A percentile compares a stretch with the other conserved stretches of the same genome.
Evolutionary conservation across 92 coral and sea anemone genomes (phyloP).

Genomic region (Phenganax subtilis): DNA sequence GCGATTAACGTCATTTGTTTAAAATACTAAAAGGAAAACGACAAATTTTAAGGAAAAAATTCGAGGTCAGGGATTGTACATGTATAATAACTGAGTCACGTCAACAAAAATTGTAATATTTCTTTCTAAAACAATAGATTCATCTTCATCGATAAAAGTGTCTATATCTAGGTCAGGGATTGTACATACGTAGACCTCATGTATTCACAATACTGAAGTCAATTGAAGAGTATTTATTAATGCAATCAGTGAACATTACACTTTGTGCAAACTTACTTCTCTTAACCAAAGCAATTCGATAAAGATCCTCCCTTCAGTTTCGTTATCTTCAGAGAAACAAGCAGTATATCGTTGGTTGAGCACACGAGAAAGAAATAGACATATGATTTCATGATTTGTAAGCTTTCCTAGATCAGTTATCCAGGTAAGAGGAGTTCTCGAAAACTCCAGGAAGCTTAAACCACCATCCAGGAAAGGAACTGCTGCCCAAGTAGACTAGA

Average conservation of each 20-base stretch:
- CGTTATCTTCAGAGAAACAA: not conserved
- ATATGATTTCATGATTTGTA: constrained; percentile 8
- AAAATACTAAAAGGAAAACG: not conserved
- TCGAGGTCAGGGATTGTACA: not conserved
- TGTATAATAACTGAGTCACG: not conserved
- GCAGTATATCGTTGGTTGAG: not conserved
- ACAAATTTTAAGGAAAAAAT: not conserved
- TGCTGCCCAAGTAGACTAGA: constrained; percentile 24
- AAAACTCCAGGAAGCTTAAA: constrained; percentile 14
- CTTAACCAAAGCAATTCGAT: constrained; percentile 32
- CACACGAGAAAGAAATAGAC: constrained; percentile 8
- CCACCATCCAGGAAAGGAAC: constrained; percentile 32
- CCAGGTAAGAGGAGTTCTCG: not conserved
- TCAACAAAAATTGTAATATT: no score
- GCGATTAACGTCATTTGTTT: not conserved
- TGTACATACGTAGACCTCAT: no score
- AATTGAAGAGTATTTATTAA: no score
- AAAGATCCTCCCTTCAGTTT: not conserved
- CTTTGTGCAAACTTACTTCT: constrained; percentile 18
- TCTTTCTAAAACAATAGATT: not conserved
- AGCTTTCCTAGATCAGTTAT: not conserved
- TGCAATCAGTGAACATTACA: not conserved
- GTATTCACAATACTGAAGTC: no score
- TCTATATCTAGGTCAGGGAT: no score
- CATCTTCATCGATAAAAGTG: no score